These are phyloP conservation scores for Hypselothyrea guttata DNA, from an alignment of 2,888 invertebrate species.

Conservation along the genomic window DNA sequence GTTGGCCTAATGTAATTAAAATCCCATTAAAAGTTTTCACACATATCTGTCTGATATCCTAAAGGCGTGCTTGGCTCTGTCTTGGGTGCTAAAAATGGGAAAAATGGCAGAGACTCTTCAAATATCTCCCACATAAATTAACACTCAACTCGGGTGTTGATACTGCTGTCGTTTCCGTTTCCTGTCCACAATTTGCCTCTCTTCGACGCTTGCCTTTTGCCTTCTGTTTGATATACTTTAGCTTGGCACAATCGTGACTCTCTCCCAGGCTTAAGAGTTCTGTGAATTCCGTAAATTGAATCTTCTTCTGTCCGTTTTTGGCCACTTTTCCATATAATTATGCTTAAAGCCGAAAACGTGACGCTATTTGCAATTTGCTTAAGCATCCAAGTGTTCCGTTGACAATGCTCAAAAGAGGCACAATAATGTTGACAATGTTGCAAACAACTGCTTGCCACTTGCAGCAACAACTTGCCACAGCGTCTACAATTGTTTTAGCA, in stretches of 20 bases:
- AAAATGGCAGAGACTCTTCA: background rate
- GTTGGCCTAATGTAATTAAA: conserved; percentile 71
- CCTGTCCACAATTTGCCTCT: conserved; percentile 22
- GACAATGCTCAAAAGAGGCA: conserved; percentile 39
- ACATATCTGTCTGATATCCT: conserved; percentile 37
- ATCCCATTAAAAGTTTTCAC: conserved; percentile 76
- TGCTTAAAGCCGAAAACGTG: conserved; percentile 69
- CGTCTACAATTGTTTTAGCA: no score
- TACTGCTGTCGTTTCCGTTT: conserved; percentile 43
- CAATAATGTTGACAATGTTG: conserved; percentile 47
- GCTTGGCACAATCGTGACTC: conserved; percentile 37
- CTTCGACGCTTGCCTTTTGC: conserved; percentile 8
- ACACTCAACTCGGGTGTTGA: conserved; percentile 33
- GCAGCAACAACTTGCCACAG: background rate
- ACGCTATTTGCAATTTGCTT: conserved; percentile 63
- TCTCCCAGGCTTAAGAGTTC: conserved; percentile 30
- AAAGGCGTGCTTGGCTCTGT: conserved; percentile 9
- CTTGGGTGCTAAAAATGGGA: background rate
- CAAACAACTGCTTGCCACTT: conserved; percentile 1
- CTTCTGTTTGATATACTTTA: conserved; percentile 18
- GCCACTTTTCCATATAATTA: conserved; percentile 52
- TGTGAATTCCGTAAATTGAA: conserved; percentile 51
- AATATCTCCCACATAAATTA: conserved; percentile 75
- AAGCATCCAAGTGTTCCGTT: conserved; percentile 49
- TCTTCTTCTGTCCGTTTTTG: conserved; percentile 21